A percentile compares a stretch with the other conserved stretches of the same genome.
Evolutionary conservation across 2,113 vertebrate species (phyloP).

Genomic region (Scatophagus argus): DNA sequence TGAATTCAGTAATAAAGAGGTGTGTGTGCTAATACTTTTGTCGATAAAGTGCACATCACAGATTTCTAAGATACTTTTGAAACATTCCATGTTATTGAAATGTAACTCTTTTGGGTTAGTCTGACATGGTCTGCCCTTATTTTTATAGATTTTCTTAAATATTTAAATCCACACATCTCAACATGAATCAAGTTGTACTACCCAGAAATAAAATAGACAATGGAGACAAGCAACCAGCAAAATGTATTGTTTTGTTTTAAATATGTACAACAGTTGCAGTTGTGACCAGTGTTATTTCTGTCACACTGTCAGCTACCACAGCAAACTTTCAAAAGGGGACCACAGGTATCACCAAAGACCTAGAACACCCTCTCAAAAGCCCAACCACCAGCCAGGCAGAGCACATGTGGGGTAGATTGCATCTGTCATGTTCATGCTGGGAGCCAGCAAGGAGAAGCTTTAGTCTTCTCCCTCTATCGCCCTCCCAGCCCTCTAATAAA

Average conservation of each 20-base stretch:
- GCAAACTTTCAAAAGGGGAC: conserved; percentile 32
- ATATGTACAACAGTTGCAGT: conserved; percentile 34
- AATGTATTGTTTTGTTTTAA: conserved; percentile 9
- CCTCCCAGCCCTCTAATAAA: conserved; percentile 77
- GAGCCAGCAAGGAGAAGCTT: conserved; percentile 60
- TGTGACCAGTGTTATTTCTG: conserved; percentile 53
- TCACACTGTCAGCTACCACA: conserved; percentile 55
- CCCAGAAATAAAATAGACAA: not conserved
- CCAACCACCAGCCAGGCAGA: conserved; percentile 32
- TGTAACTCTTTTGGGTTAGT: not conserved
- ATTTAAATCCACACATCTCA: not conserved
- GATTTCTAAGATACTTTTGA: not conserved
- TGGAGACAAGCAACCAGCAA: not conserved
- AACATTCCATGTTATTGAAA: not conserved
- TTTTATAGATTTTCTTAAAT: not conserved
- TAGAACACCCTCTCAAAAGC: conserved; percentile 51
- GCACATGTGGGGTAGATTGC: conserved; percentile 41
- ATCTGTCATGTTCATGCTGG: conserved; percentile 76
- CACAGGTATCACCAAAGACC: conserved; percentile 41
- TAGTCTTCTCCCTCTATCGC: conserved; percentile 50
- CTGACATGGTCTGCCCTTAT: not conserved
- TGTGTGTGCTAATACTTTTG: too few relatives aligned
- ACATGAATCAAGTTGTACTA: not conserved
- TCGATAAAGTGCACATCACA: not conserved
- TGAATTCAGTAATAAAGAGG: too few relatives aligned